Evolutionary conservation across 2,888 invertebrate genomes (phyloP).

Genomic region (Corythucha ciliata): DNA sequence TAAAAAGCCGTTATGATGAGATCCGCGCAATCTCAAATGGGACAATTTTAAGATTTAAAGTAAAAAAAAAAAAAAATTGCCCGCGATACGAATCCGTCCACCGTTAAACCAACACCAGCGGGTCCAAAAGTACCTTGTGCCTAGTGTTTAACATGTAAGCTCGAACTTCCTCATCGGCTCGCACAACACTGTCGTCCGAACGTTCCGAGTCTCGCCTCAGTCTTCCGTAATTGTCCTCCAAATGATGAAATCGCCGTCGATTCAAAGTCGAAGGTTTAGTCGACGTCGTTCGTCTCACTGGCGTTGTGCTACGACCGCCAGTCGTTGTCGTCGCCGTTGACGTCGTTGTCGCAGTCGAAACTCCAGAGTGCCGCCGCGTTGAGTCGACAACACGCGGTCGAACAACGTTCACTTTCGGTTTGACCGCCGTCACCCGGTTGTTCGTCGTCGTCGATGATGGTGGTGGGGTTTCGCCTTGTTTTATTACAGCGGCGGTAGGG

Average conservation of each 20-base stretch:
- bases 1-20: too few relatives aligned
- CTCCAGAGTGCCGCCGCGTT: too few relatives aligned
- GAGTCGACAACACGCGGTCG: background rate
- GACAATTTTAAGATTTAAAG: too few relatives aligned
- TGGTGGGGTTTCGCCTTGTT: background rate
- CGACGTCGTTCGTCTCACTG: background rate
- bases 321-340: too few relatives aligned
- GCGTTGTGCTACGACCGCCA: background rate
- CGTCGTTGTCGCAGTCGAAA: too few relatives aligned
- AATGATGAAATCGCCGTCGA: constrained; percentile 8
- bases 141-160: constrained; percentile 43
- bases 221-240: constrained; percentile 6
- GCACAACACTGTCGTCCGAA: constrained; percentile 26
- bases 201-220: constrained; percentile 22
- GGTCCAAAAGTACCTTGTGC: constrained; percentile 23
- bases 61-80: too few relatives aligned
- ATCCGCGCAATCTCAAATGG: too few relatives aligned
- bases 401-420: background rate
- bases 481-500: background rate
- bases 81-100: too few relatives aligned
- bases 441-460: background rate
- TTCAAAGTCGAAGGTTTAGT: constrained; percentile 2
- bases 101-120: too few relatives aligned
- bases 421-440: background rate
- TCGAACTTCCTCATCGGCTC: constrained; percentile 53